Percentiles rank a stretch among this genome's conserved stretches.
phyloP scores from a whole-genome alignment of 2,888 invertebrate species.

The Macrosoma leucophasiata region DNA sequence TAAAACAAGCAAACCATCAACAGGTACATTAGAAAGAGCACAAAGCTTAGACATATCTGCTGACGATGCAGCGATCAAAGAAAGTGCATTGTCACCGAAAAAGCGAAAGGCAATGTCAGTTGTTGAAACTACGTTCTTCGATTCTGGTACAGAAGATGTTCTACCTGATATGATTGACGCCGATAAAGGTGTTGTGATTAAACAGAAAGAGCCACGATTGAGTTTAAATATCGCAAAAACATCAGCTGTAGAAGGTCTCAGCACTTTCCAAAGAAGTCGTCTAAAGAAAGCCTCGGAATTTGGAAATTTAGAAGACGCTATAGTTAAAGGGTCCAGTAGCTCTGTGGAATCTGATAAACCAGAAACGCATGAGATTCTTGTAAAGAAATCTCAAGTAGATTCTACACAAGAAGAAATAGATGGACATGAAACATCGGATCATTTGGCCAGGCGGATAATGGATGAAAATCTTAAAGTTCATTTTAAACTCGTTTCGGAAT shows the following conservation, averaged over 20 bases:
- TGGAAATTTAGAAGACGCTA: conserved; percentile 85
- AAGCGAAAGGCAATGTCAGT: conserved; percentile 80
- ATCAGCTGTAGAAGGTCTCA: conserved; percentile 78
- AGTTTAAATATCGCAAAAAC: conserved; percentile 69
- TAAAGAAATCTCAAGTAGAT: conserved; percentile 38
- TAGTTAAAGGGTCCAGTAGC: conserved; percentile 73
- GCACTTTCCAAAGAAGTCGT: conserved; percentile 80
- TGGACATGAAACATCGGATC: conserved; percentile 63
- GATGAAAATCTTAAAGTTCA: conserved; percentile 69
- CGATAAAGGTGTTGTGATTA: conserved; percentile 48
- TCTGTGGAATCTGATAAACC: conserved; percentile 61
- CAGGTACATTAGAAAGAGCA: conserved; percentile 82
- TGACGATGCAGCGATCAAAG: conserved; percentile 63
- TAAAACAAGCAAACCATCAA: conserved; percentile 60
- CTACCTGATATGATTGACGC: conserved; percentile 62
- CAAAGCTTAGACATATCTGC: conserved; percentile 86
- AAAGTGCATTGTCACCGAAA: conserved; percentile 69
- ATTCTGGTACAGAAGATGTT: conserved; percentile 57
- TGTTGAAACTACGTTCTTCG: conserved; percentile 63
- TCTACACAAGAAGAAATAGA: conserved; percentile 44
- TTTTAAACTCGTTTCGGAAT: conserved; percentile 65
- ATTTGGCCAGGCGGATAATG: conserved; percentile 63
- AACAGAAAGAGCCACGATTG: conserved; percentile 75
- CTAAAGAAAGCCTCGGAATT: conserved; percentile 85
- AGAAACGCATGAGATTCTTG: conserved; percentile 38